These are phyloP conservation scores for Sebastes fasciatus DNA, from an alignment of 2,113 vertebrate genomes.

Conservation along the genomic window DNA sequence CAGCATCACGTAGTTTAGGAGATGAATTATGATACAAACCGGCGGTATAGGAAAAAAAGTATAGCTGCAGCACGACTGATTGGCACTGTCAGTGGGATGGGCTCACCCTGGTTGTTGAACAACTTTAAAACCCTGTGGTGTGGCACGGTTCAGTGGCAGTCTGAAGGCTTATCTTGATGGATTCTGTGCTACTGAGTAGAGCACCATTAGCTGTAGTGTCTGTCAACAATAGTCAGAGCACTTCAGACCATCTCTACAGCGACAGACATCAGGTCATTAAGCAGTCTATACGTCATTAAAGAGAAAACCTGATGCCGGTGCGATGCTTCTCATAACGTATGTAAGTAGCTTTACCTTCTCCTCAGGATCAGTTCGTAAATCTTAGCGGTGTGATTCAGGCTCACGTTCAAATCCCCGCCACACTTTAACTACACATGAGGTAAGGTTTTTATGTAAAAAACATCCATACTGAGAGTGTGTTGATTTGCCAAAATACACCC, in stretches of 20 bases:
- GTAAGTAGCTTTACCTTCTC: slow-evolving; percentile 5
- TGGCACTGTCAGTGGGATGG: slow-evolving; percentile 61
- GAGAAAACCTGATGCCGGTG: slow-evolving; percentile 29
- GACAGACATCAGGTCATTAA: slow-evolving; percentile 43
- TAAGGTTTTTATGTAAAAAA: slow-evolving; percentile 33
- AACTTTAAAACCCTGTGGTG: slow-evolving; percentile 62
- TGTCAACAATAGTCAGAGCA: slow-evolving; percentile 62
- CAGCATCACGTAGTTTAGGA: slow-evolving; percentile 73
- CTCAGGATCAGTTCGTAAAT: slow-evolving; percentile 18
- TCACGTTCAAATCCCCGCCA: slow-evolving; percentile 16
- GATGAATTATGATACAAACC: slow-evolving; percentile 73
- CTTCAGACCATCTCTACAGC: slow-evolving; percentile 37
- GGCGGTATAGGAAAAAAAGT: slow-evolving; percentile 59
- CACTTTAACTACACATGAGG: slow-evolving; percentile 26
- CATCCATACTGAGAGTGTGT: slow-evolving; percentile 37
- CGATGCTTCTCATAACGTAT: background rate
- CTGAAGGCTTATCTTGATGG: slow-evolving; percentile 76
- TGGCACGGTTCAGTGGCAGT: slow-evolving; percentile 60
- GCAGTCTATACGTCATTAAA: slow-evolving; percentile 45
- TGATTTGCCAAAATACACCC: slow-evolving; percentile 39
- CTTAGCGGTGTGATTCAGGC: slow-evolving; percentile 3
- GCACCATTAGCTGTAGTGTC: slow-evolving; percentile 61
- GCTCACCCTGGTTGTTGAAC: slow-evolving; percentile 51
- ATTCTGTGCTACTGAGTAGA: slow-evolving; percentile 72
- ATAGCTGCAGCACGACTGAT: slow-evolving; percentile 52